Percentiles rank a stretch among this genome's conserved stretches.
Conservation (phyloP, 2,888 invertebrate species). For the Polyploca ridens region DNA sequence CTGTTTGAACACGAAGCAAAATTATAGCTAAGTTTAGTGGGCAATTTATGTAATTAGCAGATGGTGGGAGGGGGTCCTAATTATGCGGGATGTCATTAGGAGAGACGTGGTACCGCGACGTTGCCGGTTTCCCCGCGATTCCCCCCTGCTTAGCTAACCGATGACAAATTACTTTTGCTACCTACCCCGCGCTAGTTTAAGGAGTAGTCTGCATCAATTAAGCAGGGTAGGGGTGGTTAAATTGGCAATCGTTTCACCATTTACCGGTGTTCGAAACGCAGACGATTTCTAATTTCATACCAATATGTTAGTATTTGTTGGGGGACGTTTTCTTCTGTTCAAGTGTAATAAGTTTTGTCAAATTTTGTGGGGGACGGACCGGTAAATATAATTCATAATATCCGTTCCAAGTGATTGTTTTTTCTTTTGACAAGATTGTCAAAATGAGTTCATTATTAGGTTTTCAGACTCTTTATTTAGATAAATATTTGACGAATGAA, state of each 20-base stretch:
- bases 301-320: conserved; percentile 33
- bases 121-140: conserved; percentile 49
- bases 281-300: conserved; percentile 68
- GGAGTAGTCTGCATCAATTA: conserved; percentile 81
- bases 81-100: conserved; percentile 81
- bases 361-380: conserved; percentile 47
- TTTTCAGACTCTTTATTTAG: neutral
- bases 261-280: conserved; percentile 71
- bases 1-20: conserved; percentile 60
- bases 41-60: conserved; percentile 82
- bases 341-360: conserved; percentile 53
- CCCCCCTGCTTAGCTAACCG: conserved; percentile 75
- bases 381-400: conserved; percentile 50
- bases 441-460: neutral
- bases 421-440: conserved; percentile 21
- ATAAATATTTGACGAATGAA: neutral
- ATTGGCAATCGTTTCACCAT: conserved; percentile 82
- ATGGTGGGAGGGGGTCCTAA: conserved; percentile 76
- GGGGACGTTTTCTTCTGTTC: conserved; percentile 30
- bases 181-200: conserved; percentile 72
- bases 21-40: conserved; percentile 79
- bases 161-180: conserved; percentile 82
- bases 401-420: conserved; percentile 46
- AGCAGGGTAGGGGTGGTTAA: conserved; percentile 77
- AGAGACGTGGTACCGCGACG: conserved; percentile 68